Percentiles rank a stretch among this genome's conserved stretches.
These are phyloP conservation scores for Xylocopa sonorina DNA, from an alignment of 1,140 invertebrate species.

Conservation along the genomic window DNA sequence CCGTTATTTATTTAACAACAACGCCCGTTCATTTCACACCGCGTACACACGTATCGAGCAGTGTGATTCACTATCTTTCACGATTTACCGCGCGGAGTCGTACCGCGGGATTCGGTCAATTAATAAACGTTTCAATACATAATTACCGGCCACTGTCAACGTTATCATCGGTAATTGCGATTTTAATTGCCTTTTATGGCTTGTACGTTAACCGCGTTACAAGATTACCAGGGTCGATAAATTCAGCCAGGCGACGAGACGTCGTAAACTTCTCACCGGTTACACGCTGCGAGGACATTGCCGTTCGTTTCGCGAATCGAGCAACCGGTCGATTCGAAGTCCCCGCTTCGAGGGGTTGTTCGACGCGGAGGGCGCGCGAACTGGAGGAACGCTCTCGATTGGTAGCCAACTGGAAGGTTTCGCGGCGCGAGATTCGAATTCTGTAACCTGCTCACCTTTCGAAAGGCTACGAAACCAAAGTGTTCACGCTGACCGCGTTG, in stretches of 20 bases:
- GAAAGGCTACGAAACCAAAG: constrained; percentile 35
- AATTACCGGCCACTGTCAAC: constrained; percentile 13
- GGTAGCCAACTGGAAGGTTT: constrained; percentile 49
- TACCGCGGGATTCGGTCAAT: constrained; percentile 14
- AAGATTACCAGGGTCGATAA: background rate
- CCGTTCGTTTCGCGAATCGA: constrained; percentile 31
- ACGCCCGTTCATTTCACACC: background rate
- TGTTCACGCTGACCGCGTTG: constrained; percentile 44
- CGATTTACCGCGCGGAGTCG: background rate
- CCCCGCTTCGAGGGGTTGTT: background rate
- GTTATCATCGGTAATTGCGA: background rate
- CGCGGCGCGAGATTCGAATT: constrained; percentile 46
- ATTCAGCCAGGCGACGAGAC: background rate
- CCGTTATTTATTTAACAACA: background rate
- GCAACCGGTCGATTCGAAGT: constrained; percentile 34
- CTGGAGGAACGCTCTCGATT: background rate
- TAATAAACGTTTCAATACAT: constrained; percentile 21
- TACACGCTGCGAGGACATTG: constrained; percentile 1
- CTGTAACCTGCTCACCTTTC: constrained; percentile 18
- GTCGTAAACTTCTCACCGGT: background rate
- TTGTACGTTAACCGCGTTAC: background rate
- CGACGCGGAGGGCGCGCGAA: constrained; percentile 16
- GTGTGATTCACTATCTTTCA: constrained; percentile 10
- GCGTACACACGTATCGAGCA: background rate
- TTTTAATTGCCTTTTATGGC: constrained; percentile 10